A percentile compares a stretch with the other conserved stretches of the same genome.
Evolutionary conservation across 1,140 invertebrate genomes (phyloP).

Genomic region (Drosophila parabipectinata): DNA sequence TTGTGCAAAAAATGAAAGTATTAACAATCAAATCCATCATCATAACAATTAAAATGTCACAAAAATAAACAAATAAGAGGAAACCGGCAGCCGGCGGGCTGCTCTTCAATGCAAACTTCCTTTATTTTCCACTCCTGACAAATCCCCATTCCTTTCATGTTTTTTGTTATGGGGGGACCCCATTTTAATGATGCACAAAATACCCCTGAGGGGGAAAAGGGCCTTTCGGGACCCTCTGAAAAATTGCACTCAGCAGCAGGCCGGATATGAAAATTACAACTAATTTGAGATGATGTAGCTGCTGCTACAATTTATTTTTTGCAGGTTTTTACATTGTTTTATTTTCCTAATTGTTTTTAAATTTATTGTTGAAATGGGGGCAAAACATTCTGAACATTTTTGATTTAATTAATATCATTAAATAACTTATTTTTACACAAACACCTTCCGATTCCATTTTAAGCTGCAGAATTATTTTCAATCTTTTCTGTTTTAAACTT

Average conservation of each 20-base stretch:
- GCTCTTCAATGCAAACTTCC: neutral
- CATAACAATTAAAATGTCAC: conserved; percentile 77
- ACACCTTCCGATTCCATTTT: too few species aligned
- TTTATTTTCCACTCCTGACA: neutral
- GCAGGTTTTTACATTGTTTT: conserved; percentile 69
- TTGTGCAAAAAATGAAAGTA: conserved; percentile 67
- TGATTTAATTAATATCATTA: too few species aligned
- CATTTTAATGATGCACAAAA: conserved; percentile 63
- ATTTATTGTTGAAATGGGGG: conserved; percentile 24
- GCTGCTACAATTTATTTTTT: neutral
- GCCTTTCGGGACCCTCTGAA: conserved; percentile 11
- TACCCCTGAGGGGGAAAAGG: conserved; percentile 15
- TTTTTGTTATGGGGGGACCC: conserved; percentile 25
- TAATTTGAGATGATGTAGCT: conserved; percentile 37
- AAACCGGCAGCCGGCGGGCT: neutral
- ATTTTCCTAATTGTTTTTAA: conserved; percentile 70
- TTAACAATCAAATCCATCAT: conserved; percentile 75
- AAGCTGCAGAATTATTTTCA: too few species aligned
- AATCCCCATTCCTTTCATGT: neutral
- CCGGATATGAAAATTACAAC: conserved; percentile 72
- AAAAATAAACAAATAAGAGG: conserved; percentile 35
- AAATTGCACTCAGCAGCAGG: conserved; percentile 43
- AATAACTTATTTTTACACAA: too few species aligned
- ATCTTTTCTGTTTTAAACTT: too few species aligned
- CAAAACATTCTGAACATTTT: neutral